Conservation (phyloP, 64 coral and sea anemone genomes). For the Stichodactyla mertensii region DNA sequence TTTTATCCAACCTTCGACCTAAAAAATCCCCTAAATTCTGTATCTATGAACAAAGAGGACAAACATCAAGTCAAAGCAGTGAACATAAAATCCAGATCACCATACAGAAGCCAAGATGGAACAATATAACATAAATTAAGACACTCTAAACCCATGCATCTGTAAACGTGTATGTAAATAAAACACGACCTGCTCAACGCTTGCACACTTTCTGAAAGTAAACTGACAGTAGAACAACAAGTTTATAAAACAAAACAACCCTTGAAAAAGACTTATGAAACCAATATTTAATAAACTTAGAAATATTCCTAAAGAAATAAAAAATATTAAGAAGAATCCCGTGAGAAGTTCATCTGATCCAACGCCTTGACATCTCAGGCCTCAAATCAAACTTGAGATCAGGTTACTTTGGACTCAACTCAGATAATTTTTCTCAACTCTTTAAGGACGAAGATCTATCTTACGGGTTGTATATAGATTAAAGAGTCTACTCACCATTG, state of each 20-base stretch:
- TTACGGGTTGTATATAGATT: background rate
- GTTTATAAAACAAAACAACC: background rate
- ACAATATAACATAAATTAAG: background rate
- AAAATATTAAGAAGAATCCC: background rate
- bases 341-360: background rate
- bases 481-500: background rate
- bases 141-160: background rate
- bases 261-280: background rate
- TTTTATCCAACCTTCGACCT: no score
- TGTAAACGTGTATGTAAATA: background rate
- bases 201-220: background rate
- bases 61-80: background rate
- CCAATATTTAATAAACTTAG: background rate
- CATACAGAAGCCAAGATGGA: background rate
- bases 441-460: background rate
- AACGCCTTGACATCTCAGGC: background rate
- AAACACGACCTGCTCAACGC: background rate
- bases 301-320: background rate
- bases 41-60: background rate
- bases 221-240: background rate
- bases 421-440: background rate
- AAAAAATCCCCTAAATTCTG: no score
- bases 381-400: background rate
- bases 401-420: background rate
- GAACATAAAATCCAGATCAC: background rate